A percentile compares a stretch with the other conserved stretches of the same genome.
Conservation (phyloP, 2,888 invertebrate genomes). For the Drosophila glabriapex region DNA sequence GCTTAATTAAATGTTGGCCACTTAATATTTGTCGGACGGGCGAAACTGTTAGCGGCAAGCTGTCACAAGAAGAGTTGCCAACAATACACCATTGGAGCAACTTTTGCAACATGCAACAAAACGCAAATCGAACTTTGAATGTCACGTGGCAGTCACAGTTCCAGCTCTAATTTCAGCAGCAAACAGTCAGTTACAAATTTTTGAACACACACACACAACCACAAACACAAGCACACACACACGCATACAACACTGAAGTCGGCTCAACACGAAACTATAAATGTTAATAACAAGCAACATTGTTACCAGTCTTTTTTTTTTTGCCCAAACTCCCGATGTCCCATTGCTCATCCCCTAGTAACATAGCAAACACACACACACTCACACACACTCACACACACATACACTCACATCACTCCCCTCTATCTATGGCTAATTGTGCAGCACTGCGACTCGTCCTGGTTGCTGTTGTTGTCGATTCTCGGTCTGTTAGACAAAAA, state of each 20-base stretch:
- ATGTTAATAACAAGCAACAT: slow-evolving; percentile 74
- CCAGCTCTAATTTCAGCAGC: slow-evolving; percentile 2
- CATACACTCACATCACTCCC: neutral
- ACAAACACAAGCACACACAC: slow-evolving; percentile 39
- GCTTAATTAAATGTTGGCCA: slow-evolving; percentile 73
- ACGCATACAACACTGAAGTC: slow-evolving; percentile 18
- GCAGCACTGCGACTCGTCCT: slow-evolving; percentile 35
- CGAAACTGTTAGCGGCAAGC: neutral
- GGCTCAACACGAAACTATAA: slow-evolving; percentile 74
- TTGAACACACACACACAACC: slow-evolving; percentile 30
- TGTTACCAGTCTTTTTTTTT: slow-evolving; percentile 46
- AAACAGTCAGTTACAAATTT: slow-evolving; percentile 58
- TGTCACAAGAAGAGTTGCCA: slow-evolving; percentile 11
- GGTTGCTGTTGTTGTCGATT: slow-evolving; percentile 43
- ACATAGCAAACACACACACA: slow-evolving; percentile 8
- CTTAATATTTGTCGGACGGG: slow-evolving; percentile 17
- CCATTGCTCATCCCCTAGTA: slow-evolving; percentile 39
- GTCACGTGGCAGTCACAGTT: slow-evolving; percentile 50
- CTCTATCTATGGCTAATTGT: slow-evolving; percentile 15
- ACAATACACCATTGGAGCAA: slow-evolving; percentile 5
- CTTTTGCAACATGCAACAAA: slow-evolving; percentile 41
- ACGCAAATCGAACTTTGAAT: slow-evolving; percentile 64
- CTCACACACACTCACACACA: neutral
- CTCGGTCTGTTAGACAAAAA: slow-evolving; percentile 74
- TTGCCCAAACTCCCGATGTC: slow-evolving; percentile 24